Percentiles rank a stretch among this genome's conserved stretches.
phyloP scores from a whole-genome alignment of 2,888 invertebrate genomes.

The Heliconius ismenius region DNA sequence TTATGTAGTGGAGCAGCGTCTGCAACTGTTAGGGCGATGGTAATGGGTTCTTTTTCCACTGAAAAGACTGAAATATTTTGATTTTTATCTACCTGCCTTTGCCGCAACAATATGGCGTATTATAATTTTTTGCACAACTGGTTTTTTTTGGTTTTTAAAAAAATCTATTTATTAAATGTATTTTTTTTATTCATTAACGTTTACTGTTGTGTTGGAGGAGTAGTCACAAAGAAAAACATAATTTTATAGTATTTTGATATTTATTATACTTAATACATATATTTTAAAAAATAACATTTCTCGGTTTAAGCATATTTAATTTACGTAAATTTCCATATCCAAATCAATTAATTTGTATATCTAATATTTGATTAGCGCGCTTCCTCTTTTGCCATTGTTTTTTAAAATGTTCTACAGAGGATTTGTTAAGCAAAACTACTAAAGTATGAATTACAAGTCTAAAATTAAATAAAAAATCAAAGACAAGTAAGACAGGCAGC shows the following conservation, averaged over 20 bases:
- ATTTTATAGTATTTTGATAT: too few species aligned
- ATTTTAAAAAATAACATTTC: too few species aligned
- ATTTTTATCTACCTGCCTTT: too few species aligned
- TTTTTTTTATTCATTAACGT: too few species aligned
- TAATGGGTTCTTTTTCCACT: background rate
- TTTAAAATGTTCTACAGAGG: slow-evolving; percentile 44
- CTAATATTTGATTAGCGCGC: slow-evolving; percentile 15
- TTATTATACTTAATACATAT: too few species aligned
- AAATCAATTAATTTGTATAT: slow-evolving; percentile 11
- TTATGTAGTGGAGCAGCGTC: background rate
- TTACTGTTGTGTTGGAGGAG: too few species aligned
- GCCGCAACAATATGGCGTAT: too few species aligned
- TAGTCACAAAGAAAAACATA: too few species aligned
- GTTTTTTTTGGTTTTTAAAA: too few species aligned
- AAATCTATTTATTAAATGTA: too few species aligned
- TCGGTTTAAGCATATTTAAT: background rate
- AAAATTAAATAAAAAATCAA: slow-evolving; percentile 23
- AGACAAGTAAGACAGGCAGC: background rate
- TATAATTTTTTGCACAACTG: too few species aligned
- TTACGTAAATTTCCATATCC: background rate
- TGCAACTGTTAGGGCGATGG: background rate
- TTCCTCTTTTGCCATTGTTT: slow-evolving; percentile 21
- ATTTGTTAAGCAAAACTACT: slow-evolving; percentile 42
- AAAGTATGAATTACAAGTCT: slow-evolving; percentile 38
- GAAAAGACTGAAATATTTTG: background rate